These are phyloP conservation scores for Malurus elegans DNA, from an alignment of 2,113 vertebrate genomes.

Conservation along the genomic window DNA sequence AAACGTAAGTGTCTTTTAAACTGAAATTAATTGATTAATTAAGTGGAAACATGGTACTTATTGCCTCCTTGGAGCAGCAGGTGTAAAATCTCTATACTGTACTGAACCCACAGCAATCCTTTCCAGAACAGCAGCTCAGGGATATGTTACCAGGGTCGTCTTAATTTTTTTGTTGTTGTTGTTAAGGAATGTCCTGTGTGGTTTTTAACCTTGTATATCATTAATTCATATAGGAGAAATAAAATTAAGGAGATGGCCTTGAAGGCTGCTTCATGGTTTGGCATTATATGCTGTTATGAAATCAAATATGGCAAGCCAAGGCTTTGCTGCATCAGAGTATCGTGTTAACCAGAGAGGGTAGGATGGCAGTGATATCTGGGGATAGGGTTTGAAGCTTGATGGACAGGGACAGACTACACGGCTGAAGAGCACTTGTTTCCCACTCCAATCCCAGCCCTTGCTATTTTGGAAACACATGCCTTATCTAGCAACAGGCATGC, in stretches of 20 bases:
- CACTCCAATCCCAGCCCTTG: constrained; percentile 77
- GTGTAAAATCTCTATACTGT: background rate
- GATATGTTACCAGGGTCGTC: background rate
- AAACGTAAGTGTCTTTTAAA: constrained; percentile 81
- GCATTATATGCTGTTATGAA: constrained; percentile 35
- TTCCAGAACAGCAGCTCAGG: background rate
- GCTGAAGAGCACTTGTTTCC: constrained; percentile 72
- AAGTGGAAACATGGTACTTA: background rate
- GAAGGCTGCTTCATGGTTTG: background rate
- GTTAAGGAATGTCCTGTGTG: background rate
- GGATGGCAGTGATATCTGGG: constrained; percentile 72
- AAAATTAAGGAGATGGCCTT: background rate
- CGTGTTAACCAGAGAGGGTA: constrained; percentile 45
- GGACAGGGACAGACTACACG: constrained; percentile 78
- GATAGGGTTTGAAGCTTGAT: constrained; percentile 78
- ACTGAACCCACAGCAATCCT: background rate
- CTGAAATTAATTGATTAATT: background rate
- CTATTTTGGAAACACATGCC: constrained; percentile 93
- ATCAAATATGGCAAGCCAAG: constrained; percentile 8
- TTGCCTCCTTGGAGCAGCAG: background rate
- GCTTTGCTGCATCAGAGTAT: constrained; percentile 46
- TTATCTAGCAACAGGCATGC: constrained; percentile 82
- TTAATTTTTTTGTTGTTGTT: background rate
- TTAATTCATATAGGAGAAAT: background rate
- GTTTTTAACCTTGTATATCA: background rate